These are phyloP conservation scores for Meta bourneti DNA, from an alignment of 2,888 invertebrate genomes.

Conservation along the genomic window DNA sequence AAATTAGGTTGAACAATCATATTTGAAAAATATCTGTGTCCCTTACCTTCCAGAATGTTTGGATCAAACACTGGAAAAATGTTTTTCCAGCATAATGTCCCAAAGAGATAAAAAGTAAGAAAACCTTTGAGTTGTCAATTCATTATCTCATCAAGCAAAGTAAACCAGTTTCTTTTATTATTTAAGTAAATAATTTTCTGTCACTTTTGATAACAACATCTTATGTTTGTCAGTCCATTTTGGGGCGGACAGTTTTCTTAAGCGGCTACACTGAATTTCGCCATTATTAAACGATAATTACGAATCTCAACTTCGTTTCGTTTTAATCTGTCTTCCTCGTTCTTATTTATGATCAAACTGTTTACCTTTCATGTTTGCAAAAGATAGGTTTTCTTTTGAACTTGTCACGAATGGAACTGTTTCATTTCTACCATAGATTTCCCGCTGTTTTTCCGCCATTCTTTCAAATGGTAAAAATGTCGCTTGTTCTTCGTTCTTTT, in stretches of 20 bases:
- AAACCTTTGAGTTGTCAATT: not conserved
- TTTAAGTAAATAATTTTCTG: not conserved
- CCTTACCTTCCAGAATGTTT: no score
- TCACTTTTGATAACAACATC: not conserved
- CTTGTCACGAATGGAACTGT: slow-evolving; percentile 12
- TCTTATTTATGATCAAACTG: slow-evolving; percentile 36
- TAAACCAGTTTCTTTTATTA: not conserved
- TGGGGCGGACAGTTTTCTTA: not conserved
- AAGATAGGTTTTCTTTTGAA: slow-evolving; percentile 18
- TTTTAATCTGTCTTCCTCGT: slow-evolving; percentile 2
- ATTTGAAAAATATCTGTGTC: no score
- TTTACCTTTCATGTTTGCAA: slow-evolving; percentile 20
- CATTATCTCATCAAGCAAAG: not conserved
- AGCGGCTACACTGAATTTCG: not conserved
- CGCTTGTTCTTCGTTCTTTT: slow-evolving; percentile 16
- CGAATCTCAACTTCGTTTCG: not conserved
- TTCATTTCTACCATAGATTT: slow-evolving; percentile 6
- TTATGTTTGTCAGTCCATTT: not conserved
- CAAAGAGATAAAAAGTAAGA: not conserved
- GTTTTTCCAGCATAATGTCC: no score
- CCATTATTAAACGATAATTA: not conserved
- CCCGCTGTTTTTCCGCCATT: slow-evolving; percentile 14
- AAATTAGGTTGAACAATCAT: no score
- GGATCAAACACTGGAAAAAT: no score
- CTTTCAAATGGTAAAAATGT: slow-evolving; percentile 8